Conservation (phyloP, 2,113 vertebrate species). For the Loxodonta africana region DNA sequence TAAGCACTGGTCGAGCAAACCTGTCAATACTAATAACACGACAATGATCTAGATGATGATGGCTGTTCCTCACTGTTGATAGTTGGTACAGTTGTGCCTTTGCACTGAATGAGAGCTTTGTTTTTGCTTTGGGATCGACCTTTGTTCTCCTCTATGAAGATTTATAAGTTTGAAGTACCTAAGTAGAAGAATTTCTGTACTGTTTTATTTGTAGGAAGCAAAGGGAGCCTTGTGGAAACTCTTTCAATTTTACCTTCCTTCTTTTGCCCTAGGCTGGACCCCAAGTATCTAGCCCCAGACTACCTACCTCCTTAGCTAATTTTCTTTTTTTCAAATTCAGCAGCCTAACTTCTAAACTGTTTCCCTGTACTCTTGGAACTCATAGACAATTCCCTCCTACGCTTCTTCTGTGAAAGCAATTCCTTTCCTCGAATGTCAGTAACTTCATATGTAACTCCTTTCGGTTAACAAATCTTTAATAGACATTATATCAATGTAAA, state of each 20-base stretch:
- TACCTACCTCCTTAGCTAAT: neutral
- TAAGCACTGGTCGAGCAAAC: neutral
- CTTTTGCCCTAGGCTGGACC: neutral
- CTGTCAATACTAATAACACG: neutral
- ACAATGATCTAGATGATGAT: neutral
- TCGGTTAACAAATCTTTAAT: neutral
- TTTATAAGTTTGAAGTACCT: neutral
- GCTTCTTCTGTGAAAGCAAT: neutral
- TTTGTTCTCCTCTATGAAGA: conserved; percentile 8
- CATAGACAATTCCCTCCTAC: neutral
- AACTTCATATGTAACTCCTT: neutral
- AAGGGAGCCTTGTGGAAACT: neutral
- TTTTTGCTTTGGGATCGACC: neutral
- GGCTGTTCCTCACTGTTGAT: neutral
- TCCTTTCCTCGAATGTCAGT: neutral
- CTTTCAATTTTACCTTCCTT: neutral
- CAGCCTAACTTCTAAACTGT: neutral
- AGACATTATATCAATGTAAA: conserved; percentile 33
- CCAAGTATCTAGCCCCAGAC: neutral
- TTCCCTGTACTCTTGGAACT: neutral
- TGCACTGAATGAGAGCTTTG: neutral
- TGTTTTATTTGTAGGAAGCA: neutral
- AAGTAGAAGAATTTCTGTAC: neutral
- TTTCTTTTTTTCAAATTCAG: neutral
- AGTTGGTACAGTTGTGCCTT: neutral